These are phyloP conservation scores for Rhimphoctona megacephalus DNA, from an alignment of 2,888 invertebrate genomes.

Conservation along the genomic window DNA sequence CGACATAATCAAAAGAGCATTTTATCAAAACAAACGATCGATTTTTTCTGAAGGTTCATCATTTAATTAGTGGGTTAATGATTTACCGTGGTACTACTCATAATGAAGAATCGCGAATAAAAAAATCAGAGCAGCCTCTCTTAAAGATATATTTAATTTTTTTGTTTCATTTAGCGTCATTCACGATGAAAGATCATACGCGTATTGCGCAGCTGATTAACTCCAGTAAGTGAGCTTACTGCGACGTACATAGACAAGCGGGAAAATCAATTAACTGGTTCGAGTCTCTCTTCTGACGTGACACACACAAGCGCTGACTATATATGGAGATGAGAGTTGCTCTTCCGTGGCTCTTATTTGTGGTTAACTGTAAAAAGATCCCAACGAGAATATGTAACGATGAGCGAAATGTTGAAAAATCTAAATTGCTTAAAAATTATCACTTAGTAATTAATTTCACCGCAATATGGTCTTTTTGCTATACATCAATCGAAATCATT, in stretches of 20 bases:
- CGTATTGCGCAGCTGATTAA: conserved; percentile 5
- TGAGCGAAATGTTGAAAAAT: neutral
- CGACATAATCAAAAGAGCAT: no score
- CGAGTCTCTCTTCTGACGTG: conserved; percentile 30
- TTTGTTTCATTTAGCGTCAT: neutral
- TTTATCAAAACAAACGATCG: no score
- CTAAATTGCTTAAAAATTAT: neutral
- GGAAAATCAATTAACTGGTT: conserved; percentile 57
- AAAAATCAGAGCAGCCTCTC: neutral
- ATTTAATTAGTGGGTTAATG: no score
- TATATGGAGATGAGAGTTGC: conserved; percentile 38
- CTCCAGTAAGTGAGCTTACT: conserved; percentile 12
- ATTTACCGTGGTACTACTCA: no score
- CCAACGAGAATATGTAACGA: conserved; percentile 4
- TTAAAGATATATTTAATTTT: neutral
- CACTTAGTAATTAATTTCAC: neutral
- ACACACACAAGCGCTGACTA: conserved; percentile 5
- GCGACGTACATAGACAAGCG: conserved; percentile 48
- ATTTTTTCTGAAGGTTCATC: no score
- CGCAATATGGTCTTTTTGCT: neutral
- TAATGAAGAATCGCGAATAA: neutral
- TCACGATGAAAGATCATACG: neutral
- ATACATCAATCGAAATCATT: neutral
- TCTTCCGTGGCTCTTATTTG: conserved; percentile 19
- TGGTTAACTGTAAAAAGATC: conserved; percentile 16